Evolutionary conservation across 1,140 invertebrate genomes (phyloP).

Genomic region (Brachionus sp.): DNA sequence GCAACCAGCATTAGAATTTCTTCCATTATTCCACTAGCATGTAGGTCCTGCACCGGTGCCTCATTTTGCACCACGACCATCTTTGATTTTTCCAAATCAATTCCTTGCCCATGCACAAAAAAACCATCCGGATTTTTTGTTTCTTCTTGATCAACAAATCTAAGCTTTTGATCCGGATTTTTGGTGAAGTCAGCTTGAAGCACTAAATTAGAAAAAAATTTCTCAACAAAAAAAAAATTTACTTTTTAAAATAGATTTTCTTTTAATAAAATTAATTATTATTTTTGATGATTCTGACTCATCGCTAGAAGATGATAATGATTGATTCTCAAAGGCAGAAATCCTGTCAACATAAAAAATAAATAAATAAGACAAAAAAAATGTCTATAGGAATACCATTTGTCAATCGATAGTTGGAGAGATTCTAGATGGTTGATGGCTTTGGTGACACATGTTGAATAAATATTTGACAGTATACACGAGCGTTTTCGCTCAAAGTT

Average conservation of each 20-base stretch:
- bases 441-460: conserved; percentile 35
- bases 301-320: neutral
- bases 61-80: neutral
- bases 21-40: neutral
- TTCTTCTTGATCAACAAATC: neutral
- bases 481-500: conserved; percentile 3
- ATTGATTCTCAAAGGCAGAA: neutral
- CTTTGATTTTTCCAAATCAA: neutral
- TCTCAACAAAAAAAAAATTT: neutral
- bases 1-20: conserved; percentile 31
- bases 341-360: neutral
- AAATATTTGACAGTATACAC: neutral
- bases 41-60: neutral
- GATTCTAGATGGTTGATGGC: conserved; percentile 20
- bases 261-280: neutral
- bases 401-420: neutral
- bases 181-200: neutral
- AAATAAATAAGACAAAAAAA: neutral
- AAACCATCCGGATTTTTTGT: neutral
- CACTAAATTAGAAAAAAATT: neutral
- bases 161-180: neutral
- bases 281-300: neutral
- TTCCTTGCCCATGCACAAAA: neutral
- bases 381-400: neutral
- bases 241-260: conserved; percentile 18